phyloP scores from a whole-genome alignment of 2,888 invertebrate species.

The Thera obeliscata region DNA sequence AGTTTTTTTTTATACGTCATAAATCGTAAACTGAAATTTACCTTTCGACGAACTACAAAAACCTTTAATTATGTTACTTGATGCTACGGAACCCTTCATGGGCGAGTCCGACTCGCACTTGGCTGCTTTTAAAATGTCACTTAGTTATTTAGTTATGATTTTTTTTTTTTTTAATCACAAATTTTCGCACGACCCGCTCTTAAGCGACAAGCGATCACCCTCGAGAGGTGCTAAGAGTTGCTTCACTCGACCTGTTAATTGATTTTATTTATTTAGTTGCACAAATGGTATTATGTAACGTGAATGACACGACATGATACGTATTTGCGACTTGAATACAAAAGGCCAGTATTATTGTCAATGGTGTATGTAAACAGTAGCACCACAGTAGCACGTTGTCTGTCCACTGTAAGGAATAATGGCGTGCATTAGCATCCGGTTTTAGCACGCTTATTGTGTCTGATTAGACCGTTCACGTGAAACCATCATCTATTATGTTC shows the following conservation, averaged over 20 bases:
- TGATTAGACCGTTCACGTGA: conserved; percentile 23
- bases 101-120: no score
- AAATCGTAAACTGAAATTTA: no score
- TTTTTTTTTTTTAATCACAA: no score
- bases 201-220: no score
- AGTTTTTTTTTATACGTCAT: no score
- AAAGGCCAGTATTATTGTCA: conserved; percentile 1
- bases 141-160: no score
- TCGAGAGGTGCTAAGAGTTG: not conserved
- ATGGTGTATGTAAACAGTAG: conserved; percentile 19
- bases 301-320: not conserved
- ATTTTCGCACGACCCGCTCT: no score
- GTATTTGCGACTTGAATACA: not conserved
- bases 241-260: not conserved
- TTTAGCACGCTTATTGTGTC: conserved; percentile 28
- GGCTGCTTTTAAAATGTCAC: no score
- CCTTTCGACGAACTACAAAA: no score
- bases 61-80: no score
- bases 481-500: conserved; percentile 13
- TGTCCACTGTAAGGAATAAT: conserved; percentile 6
- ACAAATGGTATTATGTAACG: not conserved
- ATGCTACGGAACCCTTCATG: no score
- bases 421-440: conserved; percentile 17
- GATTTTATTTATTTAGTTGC: not conserved
- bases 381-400: conserved; percentile 23